phyloP scores from a whole-genome alignment of 2,888 invertebrate species.

The Nipponacmea schrenckii region DNA sequence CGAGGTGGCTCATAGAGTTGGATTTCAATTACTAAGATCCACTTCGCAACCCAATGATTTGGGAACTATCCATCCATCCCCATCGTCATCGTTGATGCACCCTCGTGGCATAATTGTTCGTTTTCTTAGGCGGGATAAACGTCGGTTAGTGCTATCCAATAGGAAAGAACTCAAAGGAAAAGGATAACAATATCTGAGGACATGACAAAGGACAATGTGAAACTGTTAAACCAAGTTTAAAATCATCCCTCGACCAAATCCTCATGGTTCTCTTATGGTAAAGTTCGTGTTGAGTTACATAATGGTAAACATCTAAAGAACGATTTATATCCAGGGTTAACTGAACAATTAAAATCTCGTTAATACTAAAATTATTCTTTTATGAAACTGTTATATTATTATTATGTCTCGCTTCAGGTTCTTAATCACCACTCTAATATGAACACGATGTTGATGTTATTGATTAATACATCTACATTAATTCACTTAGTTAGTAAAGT shows the following conservation, averaged over 20 bases:
- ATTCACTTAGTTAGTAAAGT: too few species aligned
- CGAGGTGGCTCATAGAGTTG: neutral
- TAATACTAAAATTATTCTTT: too few species aligned
- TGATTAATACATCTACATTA: too few species aligned
- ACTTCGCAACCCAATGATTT: neutral
- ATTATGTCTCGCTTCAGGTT: too few species aligned
- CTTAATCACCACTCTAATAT: too few species aligned
- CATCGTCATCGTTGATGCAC: neutral
- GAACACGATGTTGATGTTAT: too few species aligned
- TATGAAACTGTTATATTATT: too few species aligned
- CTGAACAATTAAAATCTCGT: neutral
- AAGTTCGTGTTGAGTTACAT: neutral
- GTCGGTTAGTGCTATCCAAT: neutral
- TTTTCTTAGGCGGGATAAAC: neutral
- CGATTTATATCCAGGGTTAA: neutral
- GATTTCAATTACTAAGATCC: neutral
- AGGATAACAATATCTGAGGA: neutral
- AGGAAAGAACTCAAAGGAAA: neutral
- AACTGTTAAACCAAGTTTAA: neutral
- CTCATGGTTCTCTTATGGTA: neutral
- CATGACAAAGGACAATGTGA: neutral
- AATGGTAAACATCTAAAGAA: neutral
- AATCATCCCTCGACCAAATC: neutral
- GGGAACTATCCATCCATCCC: too few species aligned
- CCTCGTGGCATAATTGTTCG: neutral